Evolutionary conservation across 2,113 vertebrate species (phyloP).

Genomic region (Centropus unirufus): DNA sequence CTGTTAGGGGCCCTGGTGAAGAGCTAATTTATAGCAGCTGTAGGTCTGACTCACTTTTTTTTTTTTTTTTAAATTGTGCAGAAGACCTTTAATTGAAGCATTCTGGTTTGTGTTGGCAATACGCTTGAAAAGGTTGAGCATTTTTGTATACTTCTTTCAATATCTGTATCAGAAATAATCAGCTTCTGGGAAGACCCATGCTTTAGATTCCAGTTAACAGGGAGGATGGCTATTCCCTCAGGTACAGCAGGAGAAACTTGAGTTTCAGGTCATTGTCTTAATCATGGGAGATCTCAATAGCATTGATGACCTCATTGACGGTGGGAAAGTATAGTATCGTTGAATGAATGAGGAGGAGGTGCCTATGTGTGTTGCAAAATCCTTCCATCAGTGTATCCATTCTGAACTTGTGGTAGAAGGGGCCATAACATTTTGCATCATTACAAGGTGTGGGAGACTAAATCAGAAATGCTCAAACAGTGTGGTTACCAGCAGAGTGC

Average conservation of each 20-base stretch:
- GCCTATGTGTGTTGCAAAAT: not conserved
- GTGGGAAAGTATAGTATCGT: not conserved
- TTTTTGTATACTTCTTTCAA: not conserved
- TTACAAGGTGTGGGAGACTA: not conserved
- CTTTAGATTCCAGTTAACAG: not conserved
- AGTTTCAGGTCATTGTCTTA: conserved; percentile 14
- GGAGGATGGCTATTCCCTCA: not conserved
- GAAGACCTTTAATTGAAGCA: conserved; percentile 12
- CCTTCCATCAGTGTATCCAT: not conserved
- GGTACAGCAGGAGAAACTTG: conserved; percentile 4
- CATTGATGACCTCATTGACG: not conserved
- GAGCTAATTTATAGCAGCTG: conserved; percentile 22
- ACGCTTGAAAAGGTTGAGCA: not conserved
- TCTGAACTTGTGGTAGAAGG: not conserved
- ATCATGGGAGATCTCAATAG: not conserved
- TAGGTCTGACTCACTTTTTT: not conserved
- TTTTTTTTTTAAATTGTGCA: not conserved
- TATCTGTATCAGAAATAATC: not conserved
- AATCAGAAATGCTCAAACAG: not conserved
- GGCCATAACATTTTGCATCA: not conserved
- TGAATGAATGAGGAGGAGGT: not conserved
- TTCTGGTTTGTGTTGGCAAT: not conserved
- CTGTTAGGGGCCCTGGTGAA: not conserved
- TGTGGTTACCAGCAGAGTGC: not conserved
- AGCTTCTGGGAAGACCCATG: not conserved